A percentile compares a stretch with the other conserved stretches of the same genome.
phyloP scores from a whole-genome alignment of 1,140 invertebrate genomes.

The Antheraea mylitta region DNA sequence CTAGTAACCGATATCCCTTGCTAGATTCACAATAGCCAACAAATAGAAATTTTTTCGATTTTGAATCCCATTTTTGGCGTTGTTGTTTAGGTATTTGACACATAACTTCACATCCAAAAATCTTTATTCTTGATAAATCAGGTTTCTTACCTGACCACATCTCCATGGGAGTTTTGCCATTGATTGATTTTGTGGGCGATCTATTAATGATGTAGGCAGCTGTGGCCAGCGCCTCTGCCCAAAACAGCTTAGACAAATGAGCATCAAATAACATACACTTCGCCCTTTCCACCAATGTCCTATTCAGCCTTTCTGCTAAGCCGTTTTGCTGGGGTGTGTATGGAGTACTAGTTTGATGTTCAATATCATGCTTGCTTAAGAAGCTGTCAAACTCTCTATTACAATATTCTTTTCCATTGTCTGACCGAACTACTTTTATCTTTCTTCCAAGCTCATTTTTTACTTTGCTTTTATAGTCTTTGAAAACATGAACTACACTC shows the following conservation, averaged over 20 bases:
- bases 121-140: conserved; percentile 25
- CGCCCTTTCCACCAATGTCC: too few relatives aligned
- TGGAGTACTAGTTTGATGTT: conserved; percentile 28
- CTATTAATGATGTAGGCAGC: conserved; percentile 30
- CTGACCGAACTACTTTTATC: conserved; percentile 25
- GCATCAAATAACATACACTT: too few relatives aligned
- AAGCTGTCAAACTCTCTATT: conserved; percentile 29
- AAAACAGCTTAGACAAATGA: conserved; percentile 22
- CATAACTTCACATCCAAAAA: conserved; percentile 34
- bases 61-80: conserved; percentile 34
- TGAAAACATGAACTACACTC: conserved; percentile 23
- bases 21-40: too few relatives aligned
- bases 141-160: conserved; percentile 32
- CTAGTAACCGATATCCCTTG: too few relatives aligned
- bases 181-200: conserved; percentile 22
- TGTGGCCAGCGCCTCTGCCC: conserved; percentile 25
- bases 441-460: conserved; percentile 29
- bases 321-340: conserved; percentile 35
- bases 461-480: conserved; percentile 29
- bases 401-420: conserved; percentile 32
- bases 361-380: conserved; percentile 24
- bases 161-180: conserved; percentile 28
- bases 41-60: conserved; percentile 25
- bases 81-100: conserved; percentile 36
- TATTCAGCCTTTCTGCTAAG: conserved; percentile 29